phyloP scores from a whole-genome alignment of 2,888 invertebrate species.

The Mystacides longicornis region DNA sequence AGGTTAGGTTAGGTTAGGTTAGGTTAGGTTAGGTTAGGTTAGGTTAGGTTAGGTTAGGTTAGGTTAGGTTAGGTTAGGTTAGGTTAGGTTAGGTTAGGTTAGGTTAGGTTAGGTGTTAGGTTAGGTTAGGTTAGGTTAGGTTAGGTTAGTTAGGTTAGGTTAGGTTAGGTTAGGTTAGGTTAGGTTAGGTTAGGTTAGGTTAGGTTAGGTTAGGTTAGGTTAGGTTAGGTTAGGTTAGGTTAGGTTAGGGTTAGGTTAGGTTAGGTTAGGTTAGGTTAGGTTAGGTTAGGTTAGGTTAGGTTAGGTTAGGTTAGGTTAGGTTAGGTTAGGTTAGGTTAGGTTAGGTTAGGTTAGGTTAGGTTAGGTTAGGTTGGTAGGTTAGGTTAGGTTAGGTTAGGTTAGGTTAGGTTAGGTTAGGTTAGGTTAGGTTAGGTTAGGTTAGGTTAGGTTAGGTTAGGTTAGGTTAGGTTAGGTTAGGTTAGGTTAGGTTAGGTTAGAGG shows the following conservation, averaged over 20 bases:
- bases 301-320: slow-evolving; percentile 16
- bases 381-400: slow-evolving; percentile 23
- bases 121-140: slow-evolving; percentile 2
- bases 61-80: slow-evolving; percentile 2
- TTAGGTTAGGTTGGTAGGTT: slow-evolving; percentile 13
- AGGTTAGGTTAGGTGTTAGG: slow-evolving; percentile 2
- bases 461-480: slow-evolving; percentile 24
- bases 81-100: slow-evolving; percentile 2
- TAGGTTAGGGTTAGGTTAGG: slow-evolving; percentile 22
- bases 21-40: slow-evolving; percentile 2
- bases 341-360: slow-evolving; percentile 13
- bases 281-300: slow-evolving; percentile 18
- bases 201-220: slow-evolving; percentile 2
- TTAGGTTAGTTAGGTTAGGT: slow-evolving; percentile 2
- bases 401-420: slow-evolving; percentile 22
- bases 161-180: slow-evolving; percentile 2
- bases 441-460: slow-evolving; percentile 22
- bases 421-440: slow-evolving; percentile 19
- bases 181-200: slow-evolving; percentile 2
- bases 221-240: slow-evolving; percentile 14
- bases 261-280: slow-evolving; percentile 8
- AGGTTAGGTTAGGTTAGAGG: slow-evolving; percentile 23
- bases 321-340: slow-evolving; percentile 15
- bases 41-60: slow-evolving; percentile 2
- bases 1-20: slow-evolving; percentile 2